Conservation (phyloP, 2,113 vertebrate genomes). For the Labeo rohita region DNA sequence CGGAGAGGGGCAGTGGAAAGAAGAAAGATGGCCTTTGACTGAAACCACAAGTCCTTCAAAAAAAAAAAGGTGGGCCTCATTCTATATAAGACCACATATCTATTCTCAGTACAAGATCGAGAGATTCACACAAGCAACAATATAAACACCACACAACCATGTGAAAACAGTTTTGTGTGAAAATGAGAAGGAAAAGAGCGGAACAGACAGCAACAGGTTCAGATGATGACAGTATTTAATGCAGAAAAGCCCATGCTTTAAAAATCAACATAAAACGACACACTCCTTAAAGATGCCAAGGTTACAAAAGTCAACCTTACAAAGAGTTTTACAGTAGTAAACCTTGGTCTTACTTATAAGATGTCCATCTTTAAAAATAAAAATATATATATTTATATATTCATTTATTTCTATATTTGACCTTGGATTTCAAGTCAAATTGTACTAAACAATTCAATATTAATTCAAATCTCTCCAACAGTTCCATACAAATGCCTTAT, state of each 20-base stretch:
- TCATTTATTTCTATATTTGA: conserved; percentile 25
- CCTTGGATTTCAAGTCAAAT: neutral
- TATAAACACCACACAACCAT: conserved; percentile 12
- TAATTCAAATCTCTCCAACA: conserved; percentile 23
- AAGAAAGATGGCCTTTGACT: conserved; percentile 27
- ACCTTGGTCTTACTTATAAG: conserved; percentile 7
- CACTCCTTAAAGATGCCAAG: conserved; percentile 54
- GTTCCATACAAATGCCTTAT: conserved; percentile 49
- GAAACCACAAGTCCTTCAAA: conserved; percentile 39
- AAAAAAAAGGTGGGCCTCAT: neutral
- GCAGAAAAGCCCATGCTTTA: conserved; percentile 71
- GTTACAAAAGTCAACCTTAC: conserved; percentile 9
- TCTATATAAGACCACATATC: conserved; percentile 12
- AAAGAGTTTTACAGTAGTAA: conserved; percentile 23
- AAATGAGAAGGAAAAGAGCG: conserved; percentile 24
- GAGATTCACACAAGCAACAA: conserved; percentile 18
- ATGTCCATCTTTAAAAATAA: conserved; percentile 15
- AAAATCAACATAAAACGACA: conserved; percentile 72
- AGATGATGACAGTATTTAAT: conserved; percentile 69
- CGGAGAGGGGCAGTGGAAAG: conserved; percentile 22
- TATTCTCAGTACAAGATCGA: neutral
- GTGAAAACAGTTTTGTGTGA: conserved; percentile 37
- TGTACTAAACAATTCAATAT: conserved; percentile 25
- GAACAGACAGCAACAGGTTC: neutral
- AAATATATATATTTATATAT: conserved; percentile 26